phyloP scores from a whole-genome alignment of 1,140 invertebrate genomes.

The Ptiloglossa arizonensis region DNA sequence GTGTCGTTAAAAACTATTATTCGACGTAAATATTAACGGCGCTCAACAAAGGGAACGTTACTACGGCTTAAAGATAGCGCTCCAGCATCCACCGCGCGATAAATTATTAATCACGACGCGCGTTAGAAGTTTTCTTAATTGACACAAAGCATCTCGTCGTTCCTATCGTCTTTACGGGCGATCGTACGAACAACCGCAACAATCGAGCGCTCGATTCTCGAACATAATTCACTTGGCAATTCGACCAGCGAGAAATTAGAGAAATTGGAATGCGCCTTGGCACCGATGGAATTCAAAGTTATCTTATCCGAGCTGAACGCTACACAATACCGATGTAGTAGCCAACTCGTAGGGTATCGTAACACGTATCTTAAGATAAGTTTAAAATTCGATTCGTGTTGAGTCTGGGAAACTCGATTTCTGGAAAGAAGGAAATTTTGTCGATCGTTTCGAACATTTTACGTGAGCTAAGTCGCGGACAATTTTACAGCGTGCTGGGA shows the following conservation, averaged over 20 bases:
- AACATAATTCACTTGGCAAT: slow-evolving; percentile 44
- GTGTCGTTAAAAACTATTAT: not conserved
- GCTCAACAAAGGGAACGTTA: not conserved
- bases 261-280: slow-evolving; percentile 51
- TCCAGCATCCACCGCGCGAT: not conserved
- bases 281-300: slow-evolving; percentile 62
- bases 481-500: no score
- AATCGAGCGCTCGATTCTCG: slow-evolving; percentile 20
- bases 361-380: slow-evolving; percentile 57
- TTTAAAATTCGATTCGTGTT: slow-evolving; percentile 58
- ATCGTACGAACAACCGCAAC: not conserved
- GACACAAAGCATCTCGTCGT: no score
- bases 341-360: slow-evolving; percentile 38
- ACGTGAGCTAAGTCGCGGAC: no score
- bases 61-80: not conserved
- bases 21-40: not conserved
- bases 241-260: slow-evolving; percentile 30
- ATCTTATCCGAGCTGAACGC: slow-evolving; percentile 70
- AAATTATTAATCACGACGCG: not conserved
- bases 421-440: not conserved
- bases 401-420: not conserved
- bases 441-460: not conserved
- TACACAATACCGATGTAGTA: slow-evolving; percentile 66
- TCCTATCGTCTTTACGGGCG: not conserved
- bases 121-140: not conserved